Evolutionary conservation across 2,113 vertebrate genomes (phyloP).

Genomic region (Rhea pennata): DNA sequence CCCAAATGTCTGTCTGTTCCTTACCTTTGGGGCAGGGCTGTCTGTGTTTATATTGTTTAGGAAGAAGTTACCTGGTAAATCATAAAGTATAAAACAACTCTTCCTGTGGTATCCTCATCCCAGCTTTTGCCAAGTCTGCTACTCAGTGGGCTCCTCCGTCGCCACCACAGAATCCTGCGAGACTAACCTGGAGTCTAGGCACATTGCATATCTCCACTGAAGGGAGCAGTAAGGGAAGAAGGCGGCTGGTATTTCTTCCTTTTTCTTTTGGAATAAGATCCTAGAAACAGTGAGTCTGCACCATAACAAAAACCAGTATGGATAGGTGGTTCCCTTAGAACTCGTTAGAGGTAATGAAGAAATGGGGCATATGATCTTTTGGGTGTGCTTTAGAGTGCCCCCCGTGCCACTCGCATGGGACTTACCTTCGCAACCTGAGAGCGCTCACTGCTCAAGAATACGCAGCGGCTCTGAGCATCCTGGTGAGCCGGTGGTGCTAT

Average conservation of each 20-base stretch:
- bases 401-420: neutral
- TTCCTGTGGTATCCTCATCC: neutral
- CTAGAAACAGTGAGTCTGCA: neutral
- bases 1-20: neutral
- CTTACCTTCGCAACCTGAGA: rapidly evolving
- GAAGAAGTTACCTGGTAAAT: rapidly evolving
- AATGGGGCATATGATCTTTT: neutral
- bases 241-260: neutral
- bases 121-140: neutral
- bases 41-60: neutral
- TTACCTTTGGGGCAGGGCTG: neutral
- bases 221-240: neutral
- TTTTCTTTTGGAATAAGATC: neutral
- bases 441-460: neutral
- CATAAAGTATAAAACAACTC: rapidly evolving
- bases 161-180: neutral
- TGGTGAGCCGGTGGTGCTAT: neutral
- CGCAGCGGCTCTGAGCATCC: too few relatives aligned
- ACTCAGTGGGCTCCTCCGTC: neutral
- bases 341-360: neutral
- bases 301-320: too few relatives aligned
- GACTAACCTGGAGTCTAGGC: neutral
- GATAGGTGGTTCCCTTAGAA: too few relatives aligned
- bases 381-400: neutral
- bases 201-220: rapidly evolving